Conservation (phyloP, 2,888 invertebrate genomes). For the Lithophane semibrunnea region DNA sequence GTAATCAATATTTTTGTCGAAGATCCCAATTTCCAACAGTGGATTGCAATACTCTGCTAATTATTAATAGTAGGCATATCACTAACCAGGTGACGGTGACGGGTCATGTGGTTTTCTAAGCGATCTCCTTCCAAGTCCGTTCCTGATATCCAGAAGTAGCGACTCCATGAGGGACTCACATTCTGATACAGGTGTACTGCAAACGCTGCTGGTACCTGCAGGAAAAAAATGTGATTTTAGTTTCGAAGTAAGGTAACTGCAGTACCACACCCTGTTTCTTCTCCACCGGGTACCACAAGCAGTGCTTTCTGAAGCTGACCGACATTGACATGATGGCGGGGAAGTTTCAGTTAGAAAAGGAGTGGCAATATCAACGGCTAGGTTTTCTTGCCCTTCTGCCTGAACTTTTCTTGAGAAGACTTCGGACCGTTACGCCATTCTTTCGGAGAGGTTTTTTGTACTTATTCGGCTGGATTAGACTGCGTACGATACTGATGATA, state of each 20-base stretch:
- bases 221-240: background rate
- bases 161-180: constrained; percentile 94
- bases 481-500: background rate
- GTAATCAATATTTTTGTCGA: background rate
- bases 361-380: background rate
- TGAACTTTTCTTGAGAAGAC: background rate
- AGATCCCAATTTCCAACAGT: background rate
- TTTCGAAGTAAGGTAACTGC: background rate
- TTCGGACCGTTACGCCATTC: background rate
- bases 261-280: background rate
- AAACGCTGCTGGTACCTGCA: constrained; percentile 88
- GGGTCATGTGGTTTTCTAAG: constrained; percentile 81
- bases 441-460: background rate
- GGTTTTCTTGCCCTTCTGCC: background rate
- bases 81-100: constrained; percentile 85
- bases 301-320: background rate
- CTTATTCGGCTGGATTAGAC: background rate
- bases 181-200: constrained; percentile 94
- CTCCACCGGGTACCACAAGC: background rate
- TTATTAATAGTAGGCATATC: background rate
- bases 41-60: background rate
- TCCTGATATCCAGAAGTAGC: constrained; percentile 93
- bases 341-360: background rate
- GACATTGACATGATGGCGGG: background rate
- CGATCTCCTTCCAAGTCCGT: constrained; percentile 91